These are phyloP conservation scores for Stenodema calcarata DNA, from an alignment of 2,888 invertebrate species.

Conservation along the genomic window DNA sequence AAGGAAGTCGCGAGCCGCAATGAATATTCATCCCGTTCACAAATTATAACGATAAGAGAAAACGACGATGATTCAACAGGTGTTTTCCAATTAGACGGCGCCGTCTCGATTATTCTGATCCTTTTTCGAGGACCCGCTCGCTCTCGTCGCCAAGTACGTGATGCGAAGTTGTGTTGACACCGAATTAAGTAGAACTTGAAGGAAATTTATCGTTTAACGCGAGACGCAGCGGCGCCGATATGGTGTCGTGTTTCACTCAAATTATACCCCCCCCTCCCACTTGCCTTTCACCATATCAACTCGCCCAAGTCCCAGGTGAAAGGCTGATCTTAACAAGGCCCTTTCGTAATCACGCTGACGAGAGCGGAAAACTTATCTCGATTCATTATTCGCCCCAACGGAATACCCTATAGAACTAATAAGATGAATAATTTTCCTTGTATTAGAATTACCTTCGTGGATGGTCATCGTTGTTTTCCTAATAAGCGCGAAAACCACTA, in stretches of 20 bases:
- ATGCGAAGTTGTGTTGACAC: conserved; percentile 1
- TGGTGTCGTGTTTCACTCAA: not conserved
- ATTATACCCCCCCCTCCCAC: not conserved
- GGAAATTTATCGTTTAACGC: not conserved
- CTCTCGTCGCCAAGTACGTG: not conserved
- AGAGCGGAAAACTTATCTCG: not conserved
- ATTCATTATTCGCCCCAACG: not conserved
- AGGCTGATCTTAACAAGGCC: not conserved
- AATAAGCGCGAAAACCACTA: not conserved
- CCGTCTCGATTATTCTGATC: not conserved
- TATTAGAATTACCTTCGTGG: not conserved
- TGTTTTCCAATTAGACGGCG: conserved; percentile 23
- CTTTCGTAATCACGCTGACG: not conserved
- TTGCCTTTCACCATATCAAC: not conserved
- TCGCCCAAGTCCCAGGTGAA: not conserved
- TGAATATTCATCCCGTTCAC: conserved; percentile 31
- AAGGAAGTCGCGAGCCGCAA: not conserved
- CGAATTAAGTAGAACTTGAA: not conserved
- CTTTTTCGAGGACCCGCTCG: not conserved
- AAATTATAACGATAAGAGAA: conserved; percentile 23
- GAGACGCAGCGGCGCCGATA: not conserved
- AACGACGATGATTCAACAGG: conserved; percentile 40
- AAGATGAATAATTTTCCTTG: not conserved
- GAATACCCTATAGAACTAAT: not conserved
- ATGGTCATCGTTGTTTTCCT: not conserved